Base-by-base conservation (phyloP, 2,888 invertebrate species). In the Nomada ruficornis region DNA sequence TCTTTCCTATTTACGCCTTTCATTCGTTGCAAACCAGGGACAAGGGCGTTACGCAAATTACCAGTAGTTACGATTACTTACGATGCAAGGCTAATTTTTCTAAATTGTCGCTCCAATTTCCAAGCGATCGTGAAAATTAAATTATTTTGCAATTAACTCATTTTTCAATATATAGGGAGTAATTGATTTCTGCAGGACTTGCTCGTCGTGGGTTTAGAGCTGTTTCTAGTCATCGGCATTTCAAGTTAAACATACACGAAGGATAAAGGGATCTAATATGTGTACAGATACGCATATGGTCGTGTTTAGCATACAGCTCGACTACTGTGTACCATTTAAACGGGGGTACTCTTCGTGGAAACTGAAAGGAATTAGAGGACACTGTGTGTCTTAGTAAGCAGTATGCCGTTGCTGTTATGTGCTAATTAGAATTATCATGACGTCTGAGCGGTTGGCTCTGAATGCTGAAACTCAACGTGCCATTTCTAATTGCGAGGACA, bases 381-480 rank as follows among this genome's bases (percentile, higher is more conserved):
- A 69, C 69, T 18, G 10, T 23, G 65, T 55, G 36, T 65, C 70
- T 59, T 72, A 60, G 69, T 23, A n/a, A n/a, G 18, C 59, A 65
- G 68, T 52, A 29, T 44, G 55, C 62, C 60, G 64, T 74, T 76
- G 52, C 55, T 52, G 62, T 47, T 62, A 62, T 69, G 65, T 83
- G 73, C 85, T 86, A 86, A 86, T 86, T 86, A 86, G 85, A 86
- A 86, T 86, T 85, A 86, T 86, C 78, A 74, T 78, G 64, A 68
- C 67, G 72, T 62, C 54, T 63, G 52, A 77, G 67, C 67, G 75
- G 63, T 67, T 42, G 52, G 50, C 63, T 59, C 78, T 85, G 77
- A 67, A 80, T 80, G 83, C 75, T n/a, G 82, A 54, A 83, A 85
- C 73, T 79, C 73, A 75, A 79, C 76, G 65, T 82, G 65, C 65